Evolutionary conservation across 2,888 invertebrate species (phyloP).

Genomic region (Eremobia ochroleuca): DNA sequence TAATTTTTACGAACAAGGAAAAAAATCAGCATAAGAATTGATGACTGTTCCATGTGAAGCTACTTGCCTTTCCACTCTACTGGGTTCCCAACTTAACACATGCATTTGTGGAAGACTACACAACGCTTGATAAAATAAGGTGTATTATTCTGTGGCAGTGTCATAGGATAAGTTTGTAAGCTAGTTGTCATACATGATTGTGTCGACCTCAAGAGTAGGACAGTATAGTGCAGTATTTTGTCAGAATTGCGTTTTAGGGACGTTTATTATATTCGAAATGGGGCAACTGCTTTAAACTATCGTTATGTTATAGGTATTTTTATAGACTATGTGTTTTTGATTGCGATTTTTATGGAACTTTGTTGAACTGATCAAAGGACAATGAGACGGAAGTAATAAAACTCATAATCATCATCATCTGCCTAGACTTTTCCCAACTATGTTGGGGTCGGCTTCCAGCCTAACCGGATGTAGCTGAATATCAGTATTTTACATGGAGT

Average conservation of each 20-base stretch:
- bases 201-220: slow-evolving; percentile 60
- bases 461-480: too few relatives aligned
- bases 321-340: not conserved
- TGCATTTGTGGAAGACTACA: not conserved
- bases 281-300: slow-evolving; percentile 30
- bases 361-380: not conserved
- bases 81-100: slow-evolving; percentile 10
- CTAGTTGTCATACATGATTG: slow-evolving; percentile 58
- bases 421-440: too few relatives aligned
- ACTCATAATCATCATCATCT: too few relatives aligned
- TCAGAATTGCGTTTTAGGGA: slow-evolving; percentile 42
- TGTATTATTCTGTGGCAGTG: not conserved
- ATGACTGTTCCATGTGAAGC: slow-evolving; percentile 44
- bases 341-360: not conserved
- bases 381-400: not conserved
- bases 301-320: slow-evolving; percentile 4
- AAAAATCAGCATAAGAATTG: slow-evolving; percentile 53
- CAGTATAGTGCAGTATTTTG: slow-evolving; percentile 67
- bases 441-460: too few relatives aligned
- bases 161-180: slow-evolving; percentile 31
- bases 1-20: slow-evolving; percentile 59
- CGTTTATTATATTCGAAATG: slow-evolving; percentile 30
- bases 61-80: slow-evolving; percentile 31
- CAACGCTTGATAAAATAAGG: rapidly evolving
- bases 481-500: too few relatives aligned